Percentiles rank a stretch among this genome's conserved stretches.
phyloP scores from a whole-genome alignment of 1,140 invertebrate genomes.

The Calephelis virginiensis region DNA sequence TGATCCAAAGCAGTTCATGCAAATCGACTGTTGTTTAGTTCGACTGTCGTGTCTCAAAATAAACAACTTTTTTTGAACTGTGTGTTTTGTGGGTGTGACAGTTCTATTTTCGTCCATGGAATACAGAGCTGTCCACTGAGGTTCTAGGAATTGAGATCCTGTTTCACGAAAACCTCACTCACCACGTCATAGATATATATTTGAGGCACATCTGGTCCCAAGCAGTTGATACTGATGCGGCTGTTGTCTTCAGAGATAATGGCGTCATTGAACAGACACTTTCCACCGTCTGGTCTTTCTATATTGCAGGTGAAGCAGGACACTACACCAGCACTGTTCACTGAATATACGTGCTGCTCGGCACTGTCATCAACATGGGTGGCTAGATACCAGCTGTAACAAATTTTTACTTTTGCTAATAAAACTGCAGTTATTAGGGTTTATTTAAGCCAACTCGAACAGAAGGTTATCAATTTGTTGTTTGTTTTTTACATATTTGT shows the following conservation, averaged over 20 bases:
- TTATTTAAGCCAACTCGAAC: too few relatives aligned
- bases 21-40: too few relatives aligned
- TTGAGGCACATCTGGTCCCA: conserved; percentile 78
- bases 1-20: too few relatives aligned
- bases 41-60: too few relatives aligned
- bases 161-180: conserved; percentile 22
- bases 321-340: conserved; percentile 53
- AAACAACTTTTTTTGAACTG: too few relatives aligned
- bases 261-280: conserved; percentile 84
- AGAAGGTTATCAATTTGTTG: too few relatives aligned
- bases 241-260: conserved; percentile 82
- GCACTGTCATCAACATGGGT: conserved; percentile 81
- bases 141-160: too few relatives aligned
- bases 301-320: conserved; percentile 82
- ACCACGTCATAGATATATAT: conserved; percentile 63
- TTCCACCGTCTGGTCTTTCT: conserved; percentile 69
- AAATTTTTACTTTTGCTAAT: neutral
- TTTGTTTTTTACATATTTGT: too few relatives aligned
- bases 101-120: too few relatives aligned
- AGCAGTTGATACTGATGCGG: conserved; percentile 86
- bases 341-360: conserved; percentile 82
- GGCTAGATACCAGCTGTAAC: conserved; percentile 84
- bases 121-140: too few relatives aligned
- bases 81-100: too few relatives aligned
- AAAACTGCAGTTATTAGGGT: too few relatives aligned